These are phyloP conservation scores for Drosophila carrolli DNA, from an alignment of 1,140 invertebrate genomes.

Conservation along the genomic window DNA sequence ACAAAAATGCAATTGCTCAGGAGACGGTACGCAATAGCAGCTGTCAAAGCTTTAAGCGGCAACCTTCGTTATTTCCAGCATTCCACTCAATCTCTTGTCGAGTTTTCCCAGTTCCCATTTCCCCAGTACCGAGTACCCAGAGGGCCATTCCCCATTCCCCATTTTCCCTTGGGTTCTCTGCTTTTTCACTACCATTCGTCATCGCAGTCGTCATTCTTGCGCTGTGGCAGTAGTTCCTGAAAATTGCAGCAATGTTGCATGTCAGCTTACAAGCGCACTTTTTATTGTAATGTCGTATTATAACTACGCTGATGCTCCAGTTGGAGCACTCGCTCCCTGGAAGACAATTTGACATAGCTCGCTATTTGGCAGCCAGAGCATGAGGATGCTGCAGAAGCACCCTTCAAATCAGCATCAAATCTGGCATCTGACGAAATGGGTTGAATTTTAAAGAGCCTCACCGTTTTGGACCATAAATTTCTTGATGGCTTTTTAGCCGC, in stretches of 20 bases:
- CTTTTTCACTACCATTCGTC: conserved; percentile 40
- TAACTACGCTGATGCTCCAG: conserved; percentile 39
- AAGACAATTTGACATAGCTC: conserved; percentile 57
- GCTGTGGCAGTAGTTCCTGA: conserved; percentile 42
- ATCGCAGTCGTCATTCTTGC: conserved; percentile 33
- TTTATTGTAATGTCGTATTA: conserved; percentile 78
- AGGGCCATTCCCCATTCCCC: too few relatives aligned
- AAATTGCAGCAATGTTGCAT: conserved; percentile 81
- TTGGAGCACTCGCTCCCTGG: conserved; percentile 17
- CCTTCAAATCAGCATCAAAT: conserved; percentile 46
- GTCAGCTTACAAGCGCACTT: conserved; percentile 73
- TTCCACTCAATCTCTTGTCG: conserved; percentile 55
- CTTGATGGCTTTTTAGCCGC: conserved; percentile 51
- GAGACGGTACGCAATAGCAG: conserved; percentile 18
- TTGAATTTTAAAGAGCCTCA: conserved; percentile 33
- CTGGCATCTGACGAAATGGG: conserved; percentile 29
- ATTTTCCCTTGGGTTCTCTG: conserved; percentile 8
- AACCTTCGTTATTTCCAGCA: conserved; percentile 55
- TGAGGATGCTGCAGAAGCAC: background rate
- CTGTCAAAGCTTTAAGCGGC: conserved; percentile 59
- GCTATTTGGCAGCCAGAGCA: conserved; percentile 71
- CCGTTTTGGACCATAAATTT: conserved; percentile 50
- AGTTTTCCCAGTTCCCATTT: conserved; percentile 4
- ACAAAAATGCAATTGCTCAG: conserved; percentile 52
- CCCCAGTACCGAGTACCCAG: background rate